Evolutionary conservation across 2,888 invertebrate genomes (phyloP), one percentile per base, ranked within the genome.

Genomic region (Schizotus pectinicornis): DNA sequence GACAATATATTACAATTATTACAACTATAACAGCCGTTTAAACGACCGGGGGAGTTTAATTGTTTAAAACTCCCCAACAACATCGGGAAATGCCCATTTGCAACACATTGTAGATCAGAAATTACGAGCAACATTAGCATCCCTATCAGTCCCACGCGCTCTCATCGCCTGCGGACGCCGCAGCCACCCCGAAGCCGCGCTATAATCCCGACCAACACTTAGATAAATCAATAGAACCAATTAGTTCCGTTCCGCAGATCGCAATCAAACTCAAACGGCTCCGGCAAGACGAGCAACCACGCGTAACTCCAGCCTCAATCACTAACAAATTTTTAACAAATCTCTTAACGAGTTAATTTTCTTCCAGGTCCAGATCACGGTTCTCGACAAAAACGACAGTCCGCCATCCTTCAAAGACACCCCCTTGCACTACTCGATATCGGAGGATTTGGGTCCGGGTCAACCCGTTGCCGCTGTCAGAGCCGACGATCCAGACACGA

Each of bases 361-460:
- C 69, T 86, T 86, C 14, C 88, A 95, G 95, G 91, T 95, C 69
- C 87, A 87, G 79, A 88, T 96, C 67, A 88, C 87, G 55, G 89
- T 96, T 49, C 79, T 92, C 77, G 97, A 97, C 81, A 91, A 91
- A 80, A 97, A 97, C 79, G 97, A 97, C 83, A 94, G 93, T 73
- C 94, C 95, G n/a, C 97, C 97, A 2, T 86, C 88, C 51, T 94
- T 94, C 83, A 87, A 86, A 68, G 87, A 89, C 62, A 86, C 88
- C 33, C 89, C 89, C 9, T 81, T 89, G 68, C 85, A 85, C 46
- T 91, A 88, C 77, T 83, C 86, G 53, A 89, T 94, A 1, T 93
- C 94, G 1, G 95, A 95, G 77, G 94, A 95, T 77, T 83, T 93
- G 58, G 88, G 91, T 34, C 88, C 90, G 1, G 94, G 93, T 6